A percentile compares a stretch with the other conserved stretches of the same genome.
Evolutionary conservation across 2,113 vertebrate genomes (phyloP).

Genomic region (Anser cygnoides): DNA sequence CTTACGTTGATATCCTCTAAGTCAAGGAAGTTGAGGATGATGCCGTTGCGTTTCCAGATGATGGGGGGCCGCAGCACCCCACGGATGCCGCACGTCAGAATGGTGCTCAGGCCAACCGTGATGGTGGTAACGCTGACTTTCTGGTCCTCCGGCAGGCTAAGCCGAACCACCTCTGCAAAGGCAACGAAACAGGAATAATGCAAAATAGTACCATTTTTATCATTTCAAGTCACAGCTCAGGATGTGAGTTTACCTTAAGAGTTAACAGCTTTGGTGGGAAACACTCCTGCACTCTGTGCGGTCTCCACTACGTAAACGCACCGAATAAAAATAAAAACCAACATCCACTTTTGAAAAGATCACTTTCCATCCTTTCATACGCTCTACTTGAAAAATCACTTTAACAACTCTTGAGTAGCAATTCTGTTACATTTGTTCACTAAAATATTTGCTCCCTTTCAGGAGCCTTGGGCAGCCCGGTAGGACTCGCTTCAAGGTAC

Average conservation of each 20-base stretch:
- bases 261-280: neutral
- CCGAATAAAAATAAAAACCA: neutral
- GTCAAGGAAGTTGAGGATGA: constrained; percentile 90
- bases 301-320: neutral
- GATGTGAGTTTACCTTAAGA: neutral
- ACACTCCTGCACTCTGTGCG: neutral
- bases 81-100: constrained; percentile 87
- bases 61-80: constrained; percentile 90
- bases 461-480: neutral
- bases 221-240: neutral
- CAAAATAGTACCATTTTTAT: neutral
- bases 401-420: neutral
- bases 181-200: neutral
- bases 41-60: constrained; percentile 92
- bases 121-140: constrained; percentile 84
- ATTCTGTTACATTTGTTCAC: neutral
- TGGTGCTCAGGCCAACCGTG: constrained; percentile 90
- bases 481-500: neutral
- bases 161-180: constrained; percentile 88
- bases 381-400: neutral
- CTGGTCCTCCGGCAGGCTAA: constrained; percentile 86
- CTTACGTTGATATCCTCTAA: constrained; percentile 94
- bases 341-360: neutral
- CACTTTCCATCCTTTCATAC: neutral
- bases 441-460: neutral